These are phyloP conservation scores for Cyphotilapia sp. DNA, from an alignment of 2,113 vertebrate genomes.

Conservation along the genomic window DNA sequence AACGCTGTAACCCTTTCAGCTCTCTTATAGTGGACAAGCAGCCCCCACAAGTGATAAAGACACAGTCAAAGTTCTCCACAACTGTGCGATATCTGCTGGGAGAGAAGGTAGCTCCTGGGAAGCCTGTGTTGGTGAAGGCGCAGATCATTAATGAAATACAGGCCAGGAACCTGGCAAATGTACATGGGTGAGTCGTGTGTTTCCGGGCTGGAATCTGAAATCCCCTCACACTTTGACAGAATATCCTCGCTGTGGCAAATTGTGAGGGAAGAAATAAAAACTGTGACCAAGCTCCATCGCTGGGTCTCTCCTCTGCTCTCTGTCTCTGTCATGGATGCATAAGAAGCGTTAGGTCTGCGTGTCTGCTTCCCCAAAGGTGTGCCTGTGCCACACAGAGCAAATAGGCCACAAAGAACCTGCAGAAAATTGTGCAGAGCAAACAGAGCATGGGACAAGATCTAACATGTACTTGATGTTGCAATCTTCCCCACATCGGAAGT, in stretches of 20 bases:
- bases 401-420: neutral
- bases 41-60: constrained; percentile 94
- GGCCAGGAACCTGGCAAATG: constrained; percentile 68
- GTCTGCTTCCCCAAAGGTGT: neutral
- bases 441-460: neutral
- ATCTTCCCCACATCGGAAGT: neutral
- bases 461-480: accelerated
- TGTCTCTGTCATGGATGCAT: neutral
- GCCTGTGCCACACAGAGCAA: neutral
- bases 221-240: neutral
- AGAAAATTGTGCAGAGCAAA: neutral
- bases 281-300: neutral
- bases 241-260: accelerated
- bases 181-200: constrained; percentile 50
- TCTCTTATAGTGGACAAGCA: constrained; percentile 92
- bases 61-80: constrained; percentile 93
- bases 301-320: neutral
- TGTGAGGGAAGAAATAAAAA: neutral
- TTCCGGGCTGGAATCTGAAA: neutral
- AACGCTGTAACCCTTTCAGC: constrained; percentile 52
- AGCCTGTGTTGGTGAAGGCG: constrained; percentile 79
- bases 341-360: accelerated
- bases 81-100: constrained; percentile 86
- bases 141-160: constrained; percentile 92
- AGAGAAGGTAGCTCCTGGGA: constrained; percentile 74